These are phyloP conservation scores for Zygothrica quintamaculata DNA, from an alignment of 2,888 invertebrate genomes.

Conservation along the genomic window DNA sequence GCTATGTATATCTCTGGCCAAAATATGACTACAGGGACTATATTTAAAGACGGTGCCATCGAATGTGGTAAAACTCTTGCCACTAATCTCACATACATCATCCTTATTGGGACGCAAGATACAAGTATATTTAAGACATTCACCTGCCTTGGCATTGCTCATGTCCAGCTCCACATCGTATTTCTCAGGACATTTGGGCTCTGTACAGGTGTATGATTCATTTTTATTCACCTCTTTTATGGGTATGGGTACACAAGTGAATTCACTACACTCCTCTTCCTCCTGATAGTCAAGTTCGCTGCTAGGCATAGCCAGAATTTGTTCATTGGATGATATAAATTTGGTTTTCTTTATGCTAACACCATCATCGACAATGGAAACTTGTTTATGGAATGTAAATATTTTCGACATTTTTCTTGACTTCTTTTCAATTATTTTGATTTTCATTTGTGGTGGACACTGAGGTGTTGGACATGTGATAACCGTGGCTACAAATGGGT, in stretches of 20 bases:
- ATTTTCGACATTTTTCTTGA: constrained; percentile 85
- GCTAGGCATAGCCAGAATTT: constrained; percentile 74
- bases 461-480: constrained; percentile 85
- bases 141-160: constrained; percentile 80
- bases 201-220: constrained; percentile 68
- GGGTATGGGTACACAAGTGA: constrained; percentile 82
- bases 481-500: constrained; percentile 42
- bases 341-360: constrained; percentile 78
- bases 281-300: constrained; percentile 61
- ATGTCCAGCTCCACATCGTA: constrained; percentile 86
- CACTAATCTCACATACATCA: constrained; percentile 87
- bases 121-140: constrained; percentile 87
- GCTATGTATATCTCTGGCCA: constrained; percentile 88
- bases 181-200: constrained; percentile 86
- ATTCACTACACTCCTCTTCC: constrained; percentile 82
- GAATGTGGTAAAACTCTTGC: constrained; percentile 91
- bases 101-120: constrained; percentile 88
- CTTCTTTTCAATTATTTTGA: constrained; percentile 83
- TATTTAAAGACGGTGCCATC: constrained; percentile 92
- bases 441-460: constrained; percentile 86
- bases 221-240: constrained; percentile 69
- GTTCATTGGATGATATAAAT: constrained; percentile 69
- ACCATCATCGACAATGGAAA: constrained; percentile 76
- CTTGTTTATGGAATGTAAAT: constrained; percentile 83
- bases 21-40: constrained; percentile 92